Base-by-base conservation (phyloP, 2,113 vertebrate species). In the Pterophyllum scalare region DNA sequence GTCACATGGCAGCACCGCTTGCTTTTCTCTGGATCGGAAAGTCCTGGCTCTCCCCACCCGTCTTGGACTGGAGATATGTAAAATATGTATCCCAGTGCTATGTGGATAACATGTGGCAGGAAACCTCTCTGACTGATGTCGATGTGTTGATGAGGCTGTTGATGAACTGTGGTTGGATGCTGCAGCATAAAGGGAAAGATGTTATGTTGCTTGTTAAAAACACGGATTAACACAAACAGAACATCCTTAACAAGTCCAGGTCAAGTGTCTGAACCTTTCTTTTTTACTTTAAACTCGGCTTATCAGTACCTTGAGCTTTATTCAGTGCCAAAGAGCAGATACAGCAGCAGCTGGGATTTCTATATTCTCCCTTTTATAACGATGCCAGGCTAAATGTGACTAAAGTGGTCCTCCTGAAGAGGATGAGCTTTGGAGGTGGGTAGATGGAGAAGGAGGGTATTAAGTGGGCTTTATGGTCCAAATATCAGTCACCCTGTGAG, bases 21-120 rank as follows among this genome's bases (percentile, higher is more conserved):
- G 40, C 43, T 58, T 84, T 75, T 26, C 67, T 79, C 60, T 49
- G 84, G n/a, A n/a, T 89, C 79, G 61, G 61, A 85, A 80, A 74
- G 70, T 60, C 65, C 54, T 72, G 65, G 35, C 64, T 43, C 24
- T 40, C 43, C 17, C 54, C 0, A 1, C 57, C 74, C 5, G 3
- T 75, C 64, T 81, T 57, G 85, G 91, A 81, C 35, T 28, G 62
- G 20, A 61, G 82, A 82, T 54, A 75, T 85, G 49, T 5, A 58
- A 90, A 83, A 88, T 82, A 87, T 86, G 87, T 9, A 75, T 80
- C 61, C 43, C 67, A 60, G 75, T n/a, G 62, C 4, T 76, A 26
- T 58, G 52, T 35, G 2, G 24, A 31, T 46, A 60, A 81, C 86
- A 84, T 90, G 72, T 87, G 89, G 78, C 83, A 72, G 80, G 15